Base-by-base conservation (phyloP, 2,888 invertebrate species). In the Synanthedon andrenaeformis region DNA sequence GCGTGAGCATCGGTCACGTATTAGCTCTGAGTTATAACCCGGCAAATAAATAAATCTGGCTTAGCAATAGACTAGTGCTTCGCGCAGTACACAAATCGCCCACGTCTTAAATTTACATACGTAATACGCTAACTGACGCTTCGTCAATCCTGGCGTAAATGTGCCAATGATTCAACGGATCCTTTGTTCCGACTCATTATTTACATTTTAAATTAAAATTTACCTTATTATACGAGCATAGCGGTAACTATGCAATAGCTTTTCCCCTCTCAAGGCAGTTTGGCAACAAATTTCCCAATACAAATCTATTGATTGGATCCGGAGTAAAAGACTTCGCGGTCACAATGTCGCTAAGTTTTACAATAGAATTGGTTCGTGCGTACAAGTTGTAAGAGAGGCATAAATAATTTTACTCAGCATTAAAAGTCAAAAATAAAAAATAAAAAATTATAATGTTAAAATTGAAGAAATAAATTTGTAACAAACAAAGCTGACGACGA, bases 1-100 rank as follows among this genome's bases (percentile, higher is more conserved):
- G 82, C 83, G 85, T 85, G 83, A 82, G 73, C 72, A 80, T 81
- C 77, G 81, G 82, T 84, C 84, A 85, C 82, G 85, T 83, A 80
- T 80, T 76, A 74, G 72, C n/a, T 70, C 75, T 77, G 72, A 85
- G 79, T 80, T 83, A 84, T 80, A 74, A 78, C 74, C 77, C 66
- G 66, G 72, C 76, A 74, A 76, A 64, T 66, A 72, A 76, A 82
- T 83, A 82, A 84, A 83, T 84, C 79, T 74, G 65, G 71, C 73
- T 70, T 69, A 70, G 64, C 60, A 67, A 69, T 67, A 66, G 64
- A 63, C 58, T 61, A 58, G 59, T 59, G 60, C 60, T 65, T 62
- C 59, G 69, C 69, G 70, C 62, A 67, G 70, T 65, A 70, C 65
- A 73, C 64, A 64, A 66, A 65, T 69, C 76, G 69, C 81, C 82